Percentiles rank a stretch among this genome's conserved stretches.
These are phyloP conservation scores for Watsonalla binaria DNA, from an alignment of 2,888 invertebrate species.

Conservation along the genomic window DNA sequence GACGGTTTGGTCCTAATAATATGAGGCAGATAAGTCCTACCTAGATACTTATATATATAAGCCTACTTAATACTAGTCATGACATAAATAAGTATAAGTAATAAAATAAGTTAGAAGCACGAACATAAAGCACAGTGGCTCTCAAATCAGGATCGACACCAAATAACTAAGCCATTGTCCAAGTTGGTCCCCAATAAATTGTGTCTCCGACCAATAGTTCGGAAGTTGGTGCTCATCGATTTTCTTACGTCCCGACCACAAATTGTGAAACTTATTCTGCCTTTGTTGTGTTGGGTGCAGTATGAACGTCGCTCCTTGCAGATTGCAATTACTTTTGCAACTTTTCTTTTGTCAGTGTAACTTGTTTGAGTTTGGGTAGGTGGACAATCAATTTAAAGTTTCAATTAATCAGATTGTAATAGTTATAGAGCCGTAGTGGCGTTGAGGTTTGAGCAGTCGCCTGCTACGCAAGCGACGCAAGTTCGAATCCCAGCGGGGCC, in stretches of 20 bases:
- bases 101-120: constrained; percentile 25
- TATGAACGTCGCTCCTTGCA: constrained; percentile 54
- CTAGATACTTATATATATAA: too few species aligned
- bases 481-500: too few species aligned
- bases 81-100: constrained; percentile 18
- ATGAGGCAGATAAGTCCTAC: too few species aligned
- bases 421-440: too few species aligned
- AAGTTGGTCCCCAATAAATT: constrained; percentile 58
- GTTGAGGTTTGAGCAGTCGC: too few species aligned
- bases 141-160: constrained; percentile 46
- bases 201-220: constrained; percentile 49
- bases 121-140: constrained; percentile 23
- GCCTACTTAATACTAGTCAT: constrained; percentile 6
- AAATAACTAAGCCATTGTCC: constrained; percentile 58
- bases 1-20: too few species aligned
- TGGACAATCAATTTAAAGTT: neutral
- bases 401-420: too few species aligned
- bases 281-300: constrained; percentile 55
- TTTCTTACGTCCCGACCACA: constrained; percentile 53
- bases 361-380: constrained; percentile 9
- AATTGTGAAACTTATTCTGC: constrained; percentile 55
- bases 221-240: constrained; percentile 43
- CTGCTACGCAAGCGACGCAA: too few species aligned
- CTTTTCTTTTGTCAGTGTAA: constrained; percentile 36
- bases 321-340: constrained; percentile 56